These are phyloP conservation scores for Camponotus vicinus DNA, from an alignment of 1,140 invertebrate genomes.

Conservation along the genomic window DNA sequence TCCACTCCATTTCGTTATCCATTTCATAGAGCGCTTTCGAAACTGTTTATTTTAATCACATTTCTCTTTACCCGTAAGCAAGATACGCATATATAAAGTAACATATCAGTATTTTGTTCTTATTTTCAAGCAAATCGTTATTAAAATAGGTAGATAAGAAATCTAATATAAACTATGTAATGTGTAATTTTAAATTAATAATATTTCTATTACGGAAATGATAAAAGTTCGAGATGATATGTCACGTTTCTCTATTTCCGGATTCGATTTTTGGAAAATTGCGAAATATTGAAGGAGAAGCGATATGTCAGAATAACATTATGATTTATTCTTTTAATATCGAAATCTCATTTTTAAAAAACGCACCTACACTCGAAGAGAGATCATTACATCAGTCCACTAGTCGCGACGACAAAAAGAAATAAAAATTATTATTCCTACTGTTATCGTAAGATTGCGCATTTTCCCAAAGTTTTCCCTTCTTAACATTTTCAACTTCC, in stretches of 20 bases:
- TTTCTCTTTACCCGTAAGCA: not conserved
- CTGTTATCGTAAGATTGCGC: not conserved
- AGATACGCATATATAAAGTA: not conserved
- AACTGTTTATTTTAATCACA: conserved; percentile 1
- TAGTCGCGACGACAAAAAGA: not conserved
- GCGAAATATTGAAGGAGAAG: not conserved
- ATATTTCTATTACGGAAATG: not conserved
- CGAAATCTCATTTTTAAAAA: not conserved
- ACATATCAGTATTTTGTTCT: not conserved
- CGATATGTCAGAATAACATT: not conserved
- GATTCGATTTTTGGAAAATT: not conserved
- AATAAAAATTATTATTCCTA: not conserved
- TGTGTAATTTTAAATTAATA: not conserved
- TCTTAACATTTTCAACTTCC: not conserved
- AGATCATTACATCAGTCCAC: not conserved
- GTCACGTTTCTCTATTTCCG: not conserved
- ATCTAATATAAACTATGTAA: not conserved
- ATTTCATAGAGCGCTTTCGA: conserved; percentile 7
- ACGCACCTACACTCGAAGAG: too few species aligned
- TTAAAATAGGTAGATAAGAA: not conserved
- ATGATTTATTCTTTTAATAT: not conserved
- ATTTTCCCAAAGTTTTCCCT: not conserved
- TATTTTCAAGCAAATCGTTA: not conserved
- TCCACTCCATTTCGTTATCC: conserved; percentile 26
- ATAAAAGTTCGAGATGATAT: not conserved